Base-by-base conservation (phyloP, 2,888 invertebrate species). In the Cosmia pyralina region DNA sequence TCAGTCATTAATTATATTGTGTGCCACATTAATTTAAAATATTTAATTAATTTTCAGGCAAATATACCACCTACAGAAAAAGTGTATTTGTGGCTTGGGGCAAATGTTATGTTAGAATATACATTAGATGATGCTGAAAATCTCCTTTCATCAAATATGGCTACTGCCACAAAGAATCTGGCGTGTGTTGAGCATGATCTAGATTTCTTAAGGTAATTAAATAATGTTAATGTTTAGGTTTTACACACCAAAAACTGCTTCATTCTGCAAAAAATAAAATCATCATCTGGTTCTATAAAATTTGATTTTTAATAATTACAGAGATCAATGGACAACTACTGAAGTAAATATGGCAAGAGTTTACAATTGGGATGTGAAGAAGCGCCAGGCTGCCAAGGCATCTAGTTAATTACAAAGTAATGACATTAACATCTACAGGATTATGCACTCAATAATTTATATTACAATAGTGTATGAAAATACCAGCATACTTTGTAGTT, bases 261-360 rank as follows among this genome's bases (percentile, higher is more conserved):
- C 3, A 34, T 34, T 63, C 19, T 10, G 15, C 19, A n/a, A 63
- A 55, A 28, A 60, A 41, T 5, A 15, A 15, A 44, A 46, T 7
- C 11, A 28, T n/a, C 22, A 60, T 28, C 4, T 28, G 17, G 2
- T 6, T 6, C 5, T 52, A 52, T n/a, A 38, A 55, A 53, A 22
- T 41, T 17, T 65, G 0, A 55, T 22, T 71, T 69, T 41, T 58
- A 34, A 15, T 28, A 58, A 63, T 96, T 97, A 87, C 92, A 98
- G 99, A 90, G 99, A 99, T 96, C 99, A 99, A 95, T 98, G 98
- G 90, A 99, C 99, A 22, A 99, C 99, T 34, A 98, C 99, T 62
- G 99, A 99, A 97, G 99, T 99, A 41, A 99, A 99, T 93, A 99
- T 99, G 99, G 99, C 99, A 48, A 97, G 99, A 91, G 99, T 99